phyloP scores from a whole-genome alignment of 1,140 invertebrate species.

The Lithobius niger region DNA sequence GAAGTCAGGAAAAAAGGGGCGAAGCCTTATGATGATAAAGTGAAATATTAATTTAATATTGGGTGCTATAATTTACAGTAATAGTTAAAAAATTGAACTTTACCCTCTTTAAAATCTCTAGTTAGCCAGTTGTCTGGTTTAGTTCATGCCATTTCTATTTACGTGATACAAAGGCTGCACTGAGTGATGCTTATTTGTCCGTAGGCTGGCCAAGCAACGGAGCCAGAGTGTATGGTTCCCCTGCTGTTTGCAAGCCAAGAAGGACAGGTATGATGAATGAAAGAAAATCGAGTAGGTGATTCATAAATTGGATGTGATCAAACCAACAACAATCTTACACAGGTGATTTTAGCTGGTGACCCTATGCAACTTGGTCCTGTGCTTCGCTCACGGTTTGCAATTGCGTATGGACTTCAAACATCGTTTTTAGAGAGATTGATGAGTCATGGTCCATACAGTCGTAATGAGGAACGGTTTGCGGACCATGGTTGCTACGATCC shows the following conservation, averaged over 20 bases:
- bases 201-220: slow-evolving; percentile 67
- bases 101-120: too few species aligned
- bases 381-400: slow-evolving; percentile 48
- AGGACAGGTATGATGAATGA: neutral
- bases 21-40: slow-evolving; percentile 2
- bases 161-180: too few species aligned
- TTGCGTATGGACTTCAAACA: slow-evolving; percentile 45
- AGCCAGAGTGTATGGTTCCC: slow-evolving; percentile 73
- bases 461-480: slow-evolving; percentile 39
- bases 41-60: slow-evolving; percentile 2
- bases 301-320: too few species aligned
- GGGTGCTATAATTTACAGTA: too few species aligned
- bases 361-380: slow-evolving; percentile 81
- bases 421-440: slow-evolving; percentile 59
- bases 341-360: slow-evolving; percentile 74
- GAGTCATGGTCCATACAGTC: slow-evolving; percentile 46
- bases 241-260: slow-evolving; percentile 25
- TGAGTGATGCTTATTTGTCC: slow-evolving; percentile 12
- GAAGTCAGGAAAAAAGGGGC: too few species aligned
- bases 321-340: slow-evolving; percentile 6
- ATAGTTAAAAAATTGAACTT: too few species aligned
- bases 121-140: too few species aligned
- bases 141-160: too few species aligned
- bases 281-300: too few species aligned
- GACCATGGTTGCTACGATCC: slow-evolving; percentile 31